phyloP scores from a whole-genome alignment of 2,888 invertebrate species.

The Polyommatus iphigenia region DNA sequence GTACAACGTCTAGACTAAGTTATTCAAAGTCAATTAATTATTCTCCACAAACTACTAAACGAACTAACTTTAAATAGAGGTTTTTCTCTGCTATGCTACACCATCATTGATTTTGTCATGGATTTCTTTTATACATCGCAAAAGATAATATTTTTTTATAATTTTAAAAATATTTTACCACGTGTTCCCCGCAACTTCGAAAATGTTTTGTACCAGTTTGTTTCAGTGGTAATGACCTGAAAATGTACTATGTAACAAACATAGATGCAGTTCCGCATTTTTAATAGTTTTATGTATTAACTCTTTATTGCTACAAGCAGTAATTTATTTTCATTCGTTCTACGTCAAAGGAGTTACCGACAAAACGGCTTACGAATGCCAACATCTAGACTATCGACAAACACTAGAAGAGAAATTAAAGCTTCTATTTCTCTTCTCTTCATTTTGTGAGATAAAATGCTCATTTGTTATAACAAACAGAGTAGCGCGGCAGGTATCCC shows the following conservation, averaged over 20 bases:
- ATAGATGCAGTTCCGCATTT: too few relatives aligned
- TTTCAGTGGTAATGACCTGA: too few relatives aligned
- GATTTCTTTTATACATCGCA: not conserved
- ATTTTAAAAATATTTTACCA: not conserved
- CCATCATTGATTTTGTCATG: not conserved
- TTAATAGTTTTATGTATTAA: too few relatives aligned
- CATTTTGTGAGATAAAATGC: slow-evolving; percentile 13
- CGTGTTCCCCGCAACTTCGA: too few relatives aligned
- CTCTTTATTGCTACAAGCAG: not conserved
- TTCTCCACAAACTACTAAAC: too few relatives aligned
- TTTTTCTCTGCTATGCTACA: not conserved
- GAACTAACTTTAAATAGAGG: too few relatives aligned
- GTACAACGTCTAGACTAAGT: too few relatives aligned
- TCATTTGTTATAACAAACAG: slow-evolving; percentile 18
- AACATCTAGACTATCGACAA: not conserved
- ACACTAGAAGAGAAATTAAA: not conserved
- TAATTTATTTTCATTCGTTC: not conserved
- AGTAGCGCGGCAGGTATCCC: slow-evolving; percentile 28
- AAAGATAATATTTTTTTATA: not conserved
- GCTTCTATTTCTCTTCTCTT: not conserved
- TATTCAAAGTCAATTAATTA: too few relatives aligned
- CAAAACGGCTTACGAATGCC: not conserved
- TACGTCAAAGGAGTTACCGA: not conserved
- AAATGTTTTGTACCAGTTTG: too few relatives aligned
- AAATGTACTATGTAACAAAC: too few relatives aligned